These are phyloP conservation scores for Podotricha telesiphe DNA, from an alignment of 2,888 invertebrate genomes.

Conservation along the genomic window DNA sequence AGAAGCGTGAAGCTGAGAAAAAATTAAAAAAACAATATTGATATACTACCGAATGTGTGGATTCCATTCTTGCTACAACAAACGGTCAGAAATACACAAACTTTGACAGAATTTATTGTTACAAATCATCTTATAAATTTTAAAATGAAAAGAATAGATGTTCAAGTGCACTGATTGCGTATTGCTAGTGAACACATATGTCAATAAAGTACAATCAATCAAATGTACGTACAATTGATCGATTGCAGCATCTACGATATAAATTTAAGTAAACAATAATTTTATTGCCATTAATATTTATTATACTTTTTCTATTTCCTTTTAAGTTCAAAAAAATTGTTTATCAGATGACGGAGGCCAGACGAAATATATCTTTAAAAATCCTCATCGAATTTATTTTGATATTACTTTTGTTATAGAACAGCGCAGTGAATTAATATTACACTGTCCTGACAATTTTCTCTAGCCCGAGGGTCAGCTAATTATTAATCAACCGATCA, in stretches of 20 bases:
- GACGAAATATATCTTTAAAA: no score
- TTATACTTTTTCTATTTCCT: not conserved
- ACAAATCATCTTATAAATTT: not conserved
- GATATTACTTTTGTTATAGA: no score
- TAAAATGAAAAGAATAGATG: not conserved
- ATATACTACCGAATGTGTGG: no score
- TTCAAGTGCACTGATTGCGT: not conserved
- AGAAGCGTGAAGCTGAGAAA: no score
- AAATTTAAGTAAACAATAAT: conserved; percentile 10
- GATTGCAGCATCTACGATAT: not conserved
- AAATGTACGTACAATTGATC: conserved; percentile 1
- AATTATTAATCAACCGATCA: conserved; percentile 40
- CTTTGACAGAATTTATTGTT: no score
- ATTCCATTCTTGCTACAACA: no score
- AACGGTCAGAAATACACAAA: no score
- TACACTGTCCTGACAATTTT: not conserved
- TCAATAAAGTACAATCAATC: conserved; percentile 9
- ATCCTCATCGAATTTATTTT: no score
- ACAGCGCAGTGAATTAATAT: no score
- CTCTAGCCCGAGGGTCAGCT: conserved; percentile 11
- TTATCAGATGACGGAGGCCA: no score
- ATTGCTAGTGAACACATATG: not conserved
- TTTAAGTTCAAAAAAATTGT: not conserved
- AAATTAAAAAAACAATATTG: no score
- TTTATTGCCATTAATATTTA: not conserved